phyloP scores from a whole-genome alignment of 2,113 vertebrate species.

The Ploceus nigricollis region DNA sequence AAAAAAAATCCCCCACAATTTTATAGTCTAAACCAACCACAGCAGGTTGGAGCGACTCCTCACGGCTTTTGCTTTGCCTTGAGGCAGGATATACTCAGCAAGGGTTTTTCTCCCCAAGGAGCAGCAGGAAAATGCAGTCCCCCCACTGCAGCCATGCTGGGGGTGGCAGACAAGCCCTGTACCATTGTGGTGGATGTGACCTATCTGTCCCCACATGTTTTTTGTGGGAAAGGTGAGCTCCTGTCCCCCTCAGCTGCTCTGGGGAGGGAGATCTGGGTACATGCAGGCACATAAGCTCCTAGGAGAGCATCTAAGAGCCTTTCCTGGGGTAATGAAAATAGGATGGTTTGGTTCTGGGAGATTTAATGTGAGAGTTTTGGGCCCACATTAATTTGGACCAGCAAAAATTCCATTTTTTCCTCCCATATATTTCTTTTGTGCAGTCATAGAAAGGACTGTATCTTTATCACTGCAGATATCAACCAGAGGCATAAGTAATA shows the following conservation, averaged over 20 bases:
- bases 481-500: background rate
- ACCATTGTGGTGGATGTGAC: rapidly evolving
- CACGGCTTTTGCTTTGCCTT: background rate
- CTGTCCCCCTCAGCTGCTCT: background rate
- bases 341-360: background rate
- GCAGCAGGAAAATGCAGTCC: background rate
- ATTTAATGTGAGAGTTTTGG: background rate
- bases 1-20: background rate
- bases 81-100: background rate
- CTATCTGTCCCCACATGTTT: background rate
- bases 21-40: slow-evolving; percentile 3
- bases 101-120: background rate
- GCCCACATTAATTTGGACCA: background rate
- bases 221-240: background rate
- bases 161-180: background rate
- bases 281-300: rapidly evolving
- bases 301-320: background rate
- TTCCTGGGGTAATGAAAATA: background rate
- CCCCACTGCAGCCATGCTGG: background rate
- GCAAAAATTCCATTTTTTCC: background rate
- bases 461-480: background rate
- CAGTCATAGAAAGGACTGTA: background rate
- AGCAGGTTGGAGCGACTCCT: background rate
- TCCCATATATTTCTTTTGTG: background rate
- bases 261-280: background rate